A percentile compares a stretch with the other conserved stretches of the same genome.
Evolutionary conservation across 2,797 vertebrate genomes (phyloP).

Genomic region (Typhlichthys subterraneus): DNA sequence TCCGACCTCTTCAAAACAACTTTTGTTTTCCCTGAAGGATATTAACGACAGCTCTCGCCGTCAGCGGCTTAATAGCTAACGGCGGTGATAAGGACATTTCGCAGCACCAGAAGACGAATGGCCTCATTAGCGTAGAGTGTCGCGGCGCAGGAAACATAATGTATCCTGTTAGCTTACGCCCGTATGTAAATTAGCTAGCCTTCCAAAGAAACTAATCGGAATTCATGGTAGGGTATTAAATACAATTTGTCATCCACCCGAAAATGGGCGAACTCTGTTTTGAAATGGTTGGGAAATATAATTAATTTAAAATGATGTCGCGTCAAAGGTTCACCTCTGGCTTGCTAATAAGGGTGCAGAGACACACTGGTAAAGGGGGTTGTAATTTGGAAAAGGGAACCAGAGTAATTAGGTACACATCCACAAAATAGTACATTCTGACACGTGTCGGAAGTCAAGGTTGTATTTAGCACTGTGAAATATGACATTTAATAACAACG

Average conservation of each 20-base stretch:
- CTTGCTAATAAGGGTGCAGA: constrained; percentile 6
- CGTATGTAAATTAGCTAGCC: constrained; percentile 54
- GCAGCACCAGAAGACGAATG: constrained; percentile 66
- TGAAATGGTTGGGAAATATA: constrained; percentile 33
- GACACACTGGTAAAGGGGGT: not conserved
- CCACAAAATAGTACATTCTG: too few species aligned
- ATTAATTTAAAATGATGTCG: constrained; percentile 33
- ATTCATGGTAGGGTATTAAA: constrained; percentile 39
- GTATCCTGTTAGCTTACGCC: constrained; percentile 55
- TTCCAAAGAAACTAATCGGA: constrained; percentile 46
- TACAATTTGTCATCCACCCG: constrained; percentile 26
- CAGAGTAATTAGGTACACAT: too few species aligned
- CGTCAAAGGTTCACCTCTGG: constrained; percentile 16
- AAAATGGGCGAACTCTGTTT: constrained; percentile 22
- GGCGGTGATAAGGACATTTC: constrained; percentile 64
- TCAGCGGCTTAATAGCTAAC: constrained; percentile 57
- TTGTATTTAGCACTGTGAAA: too few species aligned
- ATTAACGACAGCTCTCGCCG: constrained; percentile 56
- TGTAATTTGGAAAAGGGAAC: not conserved
- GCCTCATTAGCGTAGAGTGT: constrained; percentile 65
- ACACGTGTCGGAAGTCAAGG: too few species aligned
- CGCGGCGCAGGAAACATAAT: constrained; percentile 60
- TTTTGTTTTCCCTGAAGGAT: constrained; percentile 43
- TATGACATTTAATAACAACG: too few species aligned
- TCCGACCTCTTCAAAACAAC: constrained; percentile 6